These are phyloP conservation scores for Cinara cedri DNA, from an alignment of 2,888 invertebrate species.

Conservation along the genomic window DNA sequence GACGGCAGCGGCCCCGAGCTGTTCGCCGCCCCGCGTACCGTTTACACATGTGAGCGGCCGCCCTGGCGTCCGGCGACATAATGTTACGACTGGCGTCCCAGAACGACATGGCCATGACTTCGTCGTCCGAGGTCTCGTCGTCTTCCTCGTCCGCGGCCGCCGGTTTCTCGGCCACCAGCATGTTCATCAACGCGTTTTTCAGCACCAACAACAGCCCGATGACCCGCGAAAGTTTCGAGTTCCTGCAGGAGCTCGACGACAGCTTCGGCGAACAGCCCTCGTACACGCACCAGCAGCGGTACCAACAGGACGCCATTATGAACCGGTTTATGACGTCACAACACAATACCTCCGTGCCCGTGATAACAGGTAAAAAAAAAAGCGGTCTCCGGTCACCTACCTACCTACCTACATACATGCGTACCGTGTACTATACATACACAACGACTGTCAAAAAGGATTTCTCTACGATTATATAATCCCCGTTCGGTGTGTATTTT, in stretches of 20 bases:
- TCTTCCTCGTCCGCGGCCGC: slow-evolving; percentile 66
- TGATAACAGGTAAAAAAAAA: slow-evolving; percentile 43
- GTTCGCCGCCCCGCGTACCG: background rate
- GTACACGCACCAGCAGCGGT: slow-evolving; percentile 29
- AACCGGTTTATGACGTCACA: slow-evolving; percentile 46
- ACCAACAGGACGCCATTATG: slow-evolving; percentile 38
- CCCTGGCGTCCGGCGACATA: background rate
- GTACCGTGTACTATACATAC: background rate
- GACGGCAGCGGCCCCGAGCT: background rate
- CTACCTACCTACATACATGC: background rate
- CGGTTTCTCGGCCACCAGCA: slow-evolving; percentile 76
- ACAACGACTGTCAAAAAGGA: background rate
- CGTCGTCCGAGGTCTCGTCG: slow-evolving; percentile 76
- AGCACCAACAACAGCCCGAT: slow-evolving; percentile 69
- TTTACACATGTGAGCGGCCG: slow-evolving; percentile 6
- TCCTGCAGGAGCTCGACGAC: slow-evolving; percentile 53
- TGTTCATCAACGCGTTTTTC: slow-evolving; percentile 79
- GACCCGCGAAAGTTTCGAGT: slow-evolving; percentile 61
- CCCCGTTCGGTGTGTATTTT: background rate
- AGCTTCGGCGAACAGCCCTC: slow-evolving; percentile 50
- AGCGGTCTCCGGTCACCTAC: background rate
- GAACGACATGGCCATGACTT: slow-evolving; percentile 52
- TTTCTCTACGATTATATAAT: background rate
- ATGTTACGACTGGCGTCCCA: slow-evolving; percentile 52
- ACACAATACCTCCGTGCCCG: slow-evolving; percentile 28